Conservation (phyloP, 2,113 vertebrate genomes). For the Burhinus oedicnemus region DNA sequence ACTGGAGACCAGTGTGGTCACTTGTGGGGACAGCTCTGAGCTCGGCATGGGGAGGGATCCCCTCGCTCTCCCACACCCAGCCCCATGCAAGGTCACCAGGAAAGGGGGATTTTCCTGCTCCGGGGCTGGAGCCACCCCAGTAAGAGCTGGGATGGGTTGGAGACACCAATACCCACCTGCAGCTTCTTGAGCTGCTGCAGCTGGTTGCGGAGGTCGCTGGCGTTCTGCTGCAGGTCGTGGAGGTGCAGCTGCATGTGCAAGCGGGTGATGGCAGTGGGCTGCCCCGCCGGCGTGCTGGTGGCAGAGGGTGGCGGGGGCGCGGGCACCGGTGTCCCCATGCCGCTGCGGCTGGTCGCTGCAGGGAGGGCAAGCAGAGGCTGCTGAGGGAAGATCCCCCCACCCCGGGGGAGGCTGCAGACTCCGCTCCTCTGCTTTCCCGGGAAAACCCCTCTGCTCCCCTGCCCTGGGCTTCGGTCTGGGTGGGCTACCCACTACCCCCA, state of each 20-base stretch:
- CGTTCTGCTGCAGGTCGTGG: constrained; percentile 92
- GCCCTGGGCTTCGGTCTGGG: rapidly evolving
- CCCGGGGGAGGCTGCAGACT: neutral
- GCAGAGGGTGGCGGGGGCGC: constrained; percentile 79
- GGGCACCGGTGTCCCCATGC: constrained; percentile 75
- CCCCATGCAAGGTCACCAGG: neutral
- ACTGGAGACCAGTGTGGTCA: rapidly evolving
- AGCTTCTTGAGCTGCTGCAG: constrained; percentile 90
- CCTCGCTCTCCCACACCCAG: neutral
- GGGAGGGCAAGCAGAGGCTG: neutral
- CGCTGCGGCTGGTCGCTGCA: constrained; percentile 60
- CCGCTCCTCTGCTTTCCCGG: rapidly evolving
- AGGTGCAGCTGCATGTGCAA: constrained; percentile 96
- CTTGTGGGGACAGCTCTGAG: neutral
- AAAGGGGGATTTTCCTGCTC: neutral
- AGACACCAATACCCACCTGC: constrained; percentile 77
- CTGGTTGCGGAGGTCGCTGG: constrained; percentile 93
- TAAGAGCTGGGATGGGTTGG: rapidly evolving
- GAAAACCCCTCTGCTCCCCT: neutral
- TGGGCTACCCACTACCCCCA: neutral
- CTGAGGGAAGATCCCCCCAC: neutral
- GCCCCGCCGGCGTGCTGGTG: constrained; percentile 72
- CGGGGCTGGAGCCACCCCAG: neutral
- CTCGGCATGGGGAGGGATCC: no score
- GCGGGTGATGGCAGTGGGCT: constrained; percentile 82